Base-by-base conservation (phyloP, 1,140 invertebrate genomes). In the Polyergus mexicanus region DNA sequence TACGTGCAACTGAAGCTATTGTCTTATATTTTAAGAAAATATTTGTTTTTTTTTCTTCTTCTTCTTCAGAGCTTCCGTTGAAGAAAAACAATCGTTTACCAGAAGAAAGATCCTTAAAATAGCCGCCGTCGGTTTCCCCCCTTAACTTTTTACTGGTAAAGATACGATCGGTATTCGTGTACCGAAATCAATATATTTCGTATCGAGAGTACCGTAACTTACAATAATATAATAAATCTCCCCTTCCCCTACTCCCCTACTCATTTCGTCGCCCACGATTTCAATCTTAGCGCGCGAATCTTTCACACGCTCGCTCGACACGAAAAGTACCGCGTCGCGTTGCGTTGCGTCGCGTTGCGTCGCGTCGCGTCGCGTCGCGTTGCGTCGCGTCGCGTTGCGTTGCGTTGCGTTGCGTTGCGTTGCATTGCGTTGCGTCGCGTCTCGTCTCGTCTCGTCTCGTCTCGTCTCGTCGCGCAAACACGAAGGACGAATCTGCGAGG, bases 401-500 rank as follows among this genome's bases (percentile, higher is more conserved):
- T 58, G 66, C 35, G 44, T n/a, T n/a, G 3, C 47, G 47, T 51
- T 51, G 54, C 54, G 44, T 47, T 47, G 54, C 54, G 16, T 56
- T 19, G 54, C 16, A 25, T 3, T 3, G 65, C 38, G 38, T n/a
- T n/a, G n/a, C n/a, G n/a, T n/a, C n/a, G n/a, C n/a, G n/a, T 2
- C 35, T 25, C 75, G 28, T n/a, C 62, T 28, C 56, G 11, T 25
- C 25, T 58, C 75, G 11, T 2, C 35, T 25, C 75, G 28, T n/a
- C 62, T 28, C 56, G 11, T 25, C 25, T 58, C 75, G 11, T 77
- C 71, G 66, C 35, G 44, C 38, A 44, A 51, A 62, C 32, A 75
- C 71, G 44, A 84, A 65, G 71, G 74, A 85, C 72, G 60, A 85
- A 77, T 66, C 71, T 66, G 66, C 54, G 51, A 75, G 62, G 62